A percentile compares a stretch with the other conserved stretches of the same genome.
Conservation (phyloP, 2,113 vertebrate species). For the Takifugu bimaculatus region DNA sequence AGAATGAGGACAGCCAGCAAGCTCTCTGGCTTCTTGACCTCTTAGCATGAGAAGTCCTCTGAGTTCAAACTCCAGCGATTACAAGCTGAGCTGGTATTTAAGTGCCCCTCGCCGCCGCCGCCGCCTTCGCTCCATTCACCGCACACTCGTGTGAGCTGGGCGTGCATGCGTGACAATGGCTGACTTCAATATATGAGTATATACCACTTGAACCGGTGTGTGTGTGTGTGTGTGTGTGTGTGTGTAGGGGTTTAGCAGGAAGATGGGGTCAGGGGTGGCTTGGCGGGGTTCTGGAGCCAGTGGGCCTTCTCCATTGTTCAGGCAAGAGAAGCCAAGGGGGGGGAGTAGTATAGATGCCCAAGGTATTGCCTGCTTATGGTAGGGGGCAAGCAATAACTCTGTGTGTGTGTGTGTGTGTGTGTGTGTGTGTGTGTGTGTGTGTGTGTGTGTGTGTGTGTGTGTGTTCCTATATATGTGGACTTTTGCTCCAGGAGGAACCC, state of each 20-base stretch:
- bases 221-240: slow-evolving; percentile 26
- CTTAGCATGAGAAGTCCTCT: slow-evolving; percentile 63
- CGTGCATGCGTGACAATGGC: slow-evolving; percentile 42
- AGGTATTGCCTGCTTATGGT: slow-evolving; percentile 58
- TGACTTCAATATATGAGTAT: slow-evolving; percentile 30
- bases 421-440: slow-evolving; percentile 10
- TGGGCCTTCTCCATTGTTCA: slow-evolving; percentile 66
- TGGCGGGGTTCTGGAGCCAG: slow-evolving; percentile 72
- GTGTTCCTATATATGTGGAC: slow-evolving; percentile 10
- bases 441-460: slow-evolving; percentile 13
- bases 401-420: slow-evolving; percentile 13
- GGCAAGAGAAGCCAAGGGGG: slow-evolving; percentile 38
- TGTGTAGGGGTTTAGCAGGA: slow-evolving; percentile 39
- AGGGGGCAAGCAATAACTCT: slow-evolving; percentile 54
- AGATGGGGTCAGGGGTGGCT: slow-evolving; percentile 61
- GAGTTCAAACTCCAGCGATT: slow-evolving; percentile 72
- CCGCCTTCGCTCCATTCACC: slow-evolving; percentile 19
- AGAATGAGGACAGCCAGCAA: slow-evolving; percentile 45
- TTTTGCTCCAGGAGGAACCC: slow-evolving; percentile 41
- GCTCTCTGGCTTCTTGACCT: slow-evolving; percentile 72
- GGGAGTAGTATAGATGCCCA: slow-evolving; percentile 57
- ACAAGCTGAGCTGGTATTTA: slow-evolving; percentile 69
- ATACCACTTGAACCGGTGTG: slow-evolving; percentile 32
- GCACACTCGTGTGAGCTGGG: slow-evolving; percentile 40
- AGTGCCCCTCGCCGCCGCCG: slow-evolving; percentile 16